Evolutionary conservation across 2,888 invertebrate species (phyloP).

Genomic region (Hirtodrosophila histrioides): DNA sequence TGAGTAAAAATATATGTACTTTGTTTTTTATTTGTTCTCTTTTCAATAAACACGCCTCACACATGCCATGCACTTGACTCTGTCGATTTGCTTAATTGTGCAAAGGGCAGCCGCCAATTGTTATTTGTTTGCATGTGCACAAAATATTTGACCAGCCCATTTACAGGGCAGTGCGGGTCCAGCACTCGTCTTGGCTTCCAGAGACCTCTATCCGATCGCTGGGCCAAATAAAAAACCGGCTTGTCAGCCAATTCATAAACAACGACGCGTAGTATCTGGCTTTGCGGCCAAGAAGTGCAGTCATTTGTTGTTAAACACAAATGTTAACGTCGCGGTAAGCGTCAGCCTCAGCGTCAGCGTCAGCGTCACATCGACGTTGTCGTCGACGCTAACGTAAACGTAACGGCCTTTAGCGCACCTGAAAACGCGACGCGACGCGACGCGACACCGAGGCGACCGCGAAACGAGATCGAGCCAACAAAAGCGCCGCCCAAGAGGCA

Average conservation of each 20-base stretch:
- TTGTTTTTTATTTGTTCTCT: too few relatives aligned
- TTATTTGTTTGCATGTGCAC: constrained; percentile 32
- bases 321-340: constrained; percentile 24
- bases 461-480: constrained; percentile 75
- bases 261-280: constrained; percentile 48
- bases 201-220: constrained; percentile 9
- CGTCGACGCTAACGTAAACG: constrained; percentile 38
- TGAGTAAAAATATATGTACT: not conserved
- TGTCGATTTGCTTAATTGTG: constrained; percentile 57
- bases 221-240: constrained; percentile 66
- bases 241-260: constrained; percentile 61
- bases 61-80: constrained; percentile 41
- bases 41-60: constrained; percentile 11
- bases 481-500: constrained; percentile 76
- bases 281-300: constrained; percentile 62
- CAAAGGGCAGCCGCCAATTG: constrained; percentile 68
- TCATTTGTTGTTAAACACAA: constrained; percentile 70
- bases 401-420: constrained; percentile 52
- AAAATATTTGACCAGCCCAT: constrained; percentile 46
- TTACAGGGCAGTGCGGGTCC: constrained; percentile 44
- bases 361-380: constrained; percentile 42
- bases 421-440: constrained; percentile 32
- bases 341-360: constrained; percentile 16
- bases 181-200: constrained; percentile 17
- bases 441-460: constrained; percentile 39